A percentile compares a stretch with the other conserved stretches of the same genome.
These are phyloP conservation scores for Artibeus lituratus DNA, from an alignment of 2,797 vertebrate species.

Conservation along the genomic window DNA sequence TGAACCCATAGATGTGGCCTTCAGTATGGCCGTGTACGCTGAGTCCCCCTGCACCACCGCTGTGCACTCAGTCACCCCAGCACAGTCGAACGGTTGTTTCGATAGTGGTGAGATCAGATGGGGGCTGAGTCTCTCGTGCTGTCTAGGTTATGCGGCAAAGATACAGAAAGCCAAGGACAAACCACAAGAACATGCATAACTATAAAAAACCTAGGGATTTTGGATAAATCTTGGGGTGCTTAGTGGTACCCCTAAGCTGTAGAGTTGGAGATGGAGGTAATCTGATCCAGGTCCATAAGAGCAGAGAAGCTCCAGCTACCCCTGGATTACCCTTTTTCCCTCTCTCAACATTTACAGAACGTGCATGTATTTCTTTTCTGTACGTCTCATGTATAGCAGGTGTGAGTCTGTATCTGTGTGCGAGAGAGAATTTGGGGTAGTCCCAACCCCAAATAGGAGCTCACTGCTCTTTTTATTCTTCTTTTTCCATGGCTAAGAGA, in stretches of 20 bases:
- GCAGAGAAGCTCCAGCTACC: background rate
- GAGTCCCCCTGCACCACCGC: background rate
- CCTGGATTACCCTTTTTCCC: background rate
- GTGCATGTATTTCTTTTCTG: background rate
- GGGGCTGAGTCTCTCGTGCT: background rate
- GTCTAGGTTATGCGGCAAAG: background rate
- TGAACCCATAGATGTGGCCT: background rate
- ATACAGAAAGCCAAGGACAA: background rate
- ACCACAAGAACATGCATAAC: background rate
- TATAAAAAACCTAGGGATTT: background rate
- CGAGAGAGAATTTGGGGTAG: background rate
- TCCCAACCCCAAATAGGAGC: background rate
- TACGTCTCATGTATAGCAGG: accelerated
- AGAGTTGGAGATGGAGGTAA: background rate
- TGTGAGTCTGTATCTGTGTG: background rate
- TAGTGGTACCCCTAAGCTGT: background rate
- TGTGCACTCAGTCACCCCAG: accelerated
- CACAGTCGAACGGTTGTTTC: too few species aligned
- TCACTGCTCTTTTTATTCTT: background rate
- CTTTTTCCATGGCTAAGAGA: background rate
- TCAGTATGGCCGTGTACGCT: accelerated
- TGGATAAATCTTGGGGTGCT: background rate
- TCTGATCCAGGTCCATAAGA: background rate
- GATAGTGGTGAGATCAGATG: background rate
- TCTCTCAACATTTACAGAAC: background rate